Percentiles rank a stretch among this genome's conserved stretches.
Conservation (phyloP, 2,113 vertebrate genomes). For the Mormyrus iriodes region DNA sequence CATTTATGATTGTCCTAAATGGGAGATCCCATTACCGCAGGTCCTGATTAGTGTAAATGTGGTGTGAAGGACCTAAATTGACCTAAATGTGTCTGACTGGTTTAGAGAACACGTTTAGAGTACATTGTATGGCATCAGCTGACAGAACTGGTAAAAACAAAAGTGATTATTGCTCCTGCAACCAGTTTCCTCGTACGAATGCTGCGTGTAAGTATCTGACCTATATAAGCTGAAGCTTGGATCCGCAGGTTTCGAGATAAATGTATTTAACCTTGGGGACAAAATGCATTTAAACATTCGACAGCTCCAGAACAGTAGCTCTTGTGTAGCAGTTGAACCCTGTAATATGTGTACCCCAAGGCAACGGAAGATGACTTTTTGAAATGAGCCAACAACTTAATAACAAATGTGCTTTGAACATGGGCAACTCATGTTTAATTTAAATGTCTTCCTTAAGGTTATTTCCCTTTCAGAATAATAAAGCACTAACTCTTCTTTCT, state of each 20-base stretch:
- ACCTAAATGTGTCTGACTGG: not conserved
- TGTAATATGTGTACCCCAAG: not conserved
- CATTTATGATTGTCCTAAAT: not conserved
- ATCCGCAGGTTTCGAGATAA: not conserved
- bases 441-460: constrained; percentile 9
- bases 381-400: not conserved
- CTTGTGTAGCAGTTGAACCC: not conserved
- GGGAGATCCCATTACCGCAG: not conserved
- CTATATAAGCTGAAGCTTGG: not conserved
- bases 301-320: not conserved
- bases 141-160: not conserved
- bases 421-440: constrained; percentile 3
- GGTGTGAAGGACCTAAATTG: not conserved
- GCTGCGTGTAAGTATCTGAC: not conserved
- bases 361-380: not conserved
- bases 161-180: not conserved
- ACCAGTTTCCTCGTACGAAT: not conserved
- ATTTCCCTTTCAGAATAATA: not conserved
- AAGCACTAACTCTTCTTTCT: not conserved
- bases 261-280: not conserved
- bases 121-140: not conserved
- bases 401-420: not conserved
- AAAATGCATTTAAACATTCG: not conserved
- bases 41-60: not conserved
- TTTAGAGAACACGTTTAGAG: not conserved